Evolutionary conservation across 2,797 vertebrate genomes (phyloP).

Genomic region (Sebastes minor): DNA sequence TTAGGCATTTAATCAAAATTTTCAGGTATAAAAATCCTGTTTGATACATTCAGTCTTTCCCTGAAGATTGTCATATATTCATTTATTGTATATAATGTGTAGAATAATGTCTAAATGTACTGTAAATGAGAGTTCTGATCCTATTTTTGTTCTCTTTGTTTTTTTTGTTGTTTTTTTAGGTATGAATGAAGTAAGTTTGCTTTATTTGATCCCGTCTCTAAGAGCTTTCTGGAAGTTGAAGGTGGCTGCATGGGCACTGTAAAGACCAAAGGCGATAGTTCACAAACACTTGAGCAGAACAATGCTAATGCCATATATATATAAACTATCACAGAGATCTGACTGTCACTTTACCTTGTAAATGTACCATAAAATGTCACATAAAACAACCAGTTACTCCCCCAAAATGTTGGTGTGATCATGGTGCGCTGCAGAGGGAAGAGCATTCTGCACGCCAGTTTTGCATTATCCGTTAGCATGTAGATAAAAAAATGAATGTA

Average conservation of each 20-base stretch:
- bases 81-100: conserved; percentile 70
- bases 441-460: conserved; percentile 38
- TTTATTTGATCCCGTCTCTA: conserved; percentile 65
- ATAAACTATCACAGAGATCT: background rate
- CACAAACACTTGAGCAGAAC: conserved; percentile 47
- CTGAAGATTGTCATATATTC: conserved; percentile 40
- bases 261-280: conserved; percentile 68
- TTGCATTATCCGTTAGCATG: background rate
- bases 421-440: conserved; percentile 18
- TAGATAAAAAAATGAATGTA: background rate
- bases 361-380: background rate
- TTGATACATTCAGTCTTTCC: conserved; percentile 13
- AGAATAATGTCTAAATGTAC: conserved; percentile 54
- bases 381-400: background rate
- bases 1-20: conserved; percentile 22
- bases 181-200: conserved; percentile 86
- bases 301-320: background rate
- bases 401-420: background rate
- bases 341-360: conserved; percentile 5
- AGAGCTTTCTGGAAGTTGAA: conserved; percentile 55
- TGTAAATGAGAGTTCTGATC: conserved; percentile 64
- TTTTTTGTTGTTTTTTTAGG: conserved; percentile 72
- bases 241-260: conserved; percentile 76
- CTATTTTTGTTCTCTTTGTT: conserved; percentile 73
- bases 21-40: conserved; percentile 28